A percentile compares a stretch with the other conserved stretches of the same genome.
Conservation (phyloP, 2,888 invertebrate genomes). For the Nipponacmea schrenckii region DNA sequence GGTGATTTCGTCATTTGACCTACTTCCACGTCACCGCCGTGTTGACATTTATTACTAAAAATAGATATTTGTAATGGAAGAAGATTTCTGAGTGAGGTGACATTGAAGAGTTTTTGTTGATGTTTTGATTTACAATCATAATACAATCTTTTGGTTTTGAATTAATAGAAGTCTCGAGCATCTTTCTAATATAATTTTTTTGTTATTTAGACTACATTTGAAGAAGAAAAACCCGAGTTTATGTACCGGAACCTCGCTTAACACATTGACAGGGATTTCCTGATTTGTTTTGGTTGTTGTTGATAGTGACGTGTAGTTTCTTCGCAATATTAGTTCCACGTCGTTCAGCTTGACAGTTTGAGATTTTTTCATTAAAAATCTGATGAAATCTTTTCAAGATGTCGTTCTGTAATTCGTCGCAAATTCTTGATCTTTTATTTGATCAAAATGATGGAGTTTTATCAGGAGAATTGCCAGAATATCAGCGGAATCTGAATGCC, state of each 20-base stretch:
- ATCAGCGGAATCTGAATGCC: not conserved
- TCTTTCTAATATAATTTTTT: no score
- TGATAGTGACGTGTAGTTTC: no score
- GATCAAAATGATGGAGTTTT: constrained; percentile 53
- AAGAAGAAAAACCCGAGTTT: no score
- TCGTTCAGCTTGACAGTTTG: not conserved
- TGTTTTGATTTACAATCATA: not conserved
- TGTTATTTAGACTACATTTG: no score
- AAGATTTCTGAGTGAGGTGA: not conserved
- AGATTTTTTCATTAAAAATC: not conserved
- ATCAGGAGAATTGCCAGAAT: constrained; percentile 36
- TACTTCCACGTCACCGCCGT: constrained; percentile 3
- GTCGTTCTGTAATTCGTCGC: constrained; percentile 28
- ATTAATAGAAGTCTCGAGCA: no score
- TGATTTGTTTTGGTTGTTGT: no score
- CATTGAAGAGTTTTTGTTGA: not conserved
- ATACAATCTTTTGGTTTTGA: no score
- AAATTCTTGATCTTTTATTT: constrained; percentile 58
- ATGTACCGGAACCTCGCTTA: no score
- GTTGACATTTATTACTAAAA: not conserved
- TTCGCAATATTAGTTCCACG: no score
- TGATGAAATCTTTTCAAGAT: constrained; percentile 16
- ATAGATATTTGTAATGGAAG: not conserved
- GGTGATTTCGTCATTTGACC: not conserved
- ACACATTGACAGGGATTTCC: no score